Percentiles rank a stretch among this genome's conserved stretches.
These are phyloP conservation scores for Meteorus sp. DNA, from an alignment of 1,140 invertebrate species.

Conservation along the genomic window DNA sequence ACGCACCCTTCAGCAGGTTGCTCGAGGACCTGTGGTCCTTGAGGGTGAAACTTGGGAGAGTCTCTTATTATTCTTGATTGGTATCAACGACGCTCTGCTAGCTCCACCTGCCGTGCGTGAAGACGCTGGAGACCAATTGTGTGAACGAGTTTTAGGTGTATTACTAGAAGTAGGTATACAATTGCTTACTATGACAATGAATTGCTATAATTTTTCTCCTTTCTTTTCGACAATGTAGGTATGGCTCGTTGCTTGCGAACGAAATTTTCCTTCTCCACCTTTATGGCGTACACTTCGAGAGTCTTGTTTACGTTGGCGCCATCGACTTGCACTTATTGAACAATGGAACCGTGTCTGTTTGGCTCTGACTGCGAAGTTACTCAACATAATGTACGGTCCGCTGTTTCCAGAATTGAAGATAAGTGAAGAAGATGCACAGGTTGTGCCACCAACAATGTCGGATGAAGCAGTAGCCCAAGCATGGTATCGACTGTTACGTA, in stretches of 20 bases:
- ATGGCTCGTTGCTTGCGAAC: constrained; percentile 89
- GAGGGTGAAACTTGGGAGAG: constrained; percentile 90
- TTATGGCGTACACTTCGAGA: constrained; percentile 95
- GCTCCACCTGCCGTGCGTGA: constrained; percentile 91
- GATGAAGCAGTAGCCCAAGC: constrained; percentile 89
- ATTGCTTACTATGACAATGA: background rate
- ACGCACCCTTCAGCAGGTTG: constrained; percentile 83
- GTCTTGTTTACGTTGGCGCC: constrained; percentile 90
- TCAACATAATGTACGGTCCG: constrained; percentile 88
- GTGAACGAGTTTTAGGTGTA: constrained; percentile 89
- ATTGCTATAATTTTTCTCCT: constrained; percentile 1
- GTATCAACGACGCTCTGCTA: constrained; percentile 89
- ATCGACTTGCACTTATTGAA: constrained; percentile 87
- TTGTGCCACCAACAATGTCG: constrained; percentile 81
- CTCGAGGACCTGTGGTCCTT: constrained; percentile 77
- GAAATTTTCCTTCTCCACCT: constrained; percentile 89
- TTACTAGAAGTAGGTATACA: constrained; percentile 74
- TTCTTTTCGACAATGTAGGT: constrained; percentile 54
- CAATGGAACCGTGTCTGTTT: constrained; percentile 96
- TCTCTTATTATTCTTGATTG: constrained; percentile 84
- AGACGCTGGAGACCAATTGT: constrained; percentile 92
- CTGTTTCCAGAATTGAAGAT: constrained; percentile 84
- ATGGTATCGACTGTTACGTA: constrained; percentile 93
- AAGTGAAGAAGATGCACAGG: constrained; percentile 82
- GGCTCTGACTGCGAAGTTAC: constrained; percentile 79